Evolutionary conservation across 2,797 vertebrate species (phyloP), one percentile per base, ranked within the genome.

Genomic region (Phalloptychus januarius): DNA sequence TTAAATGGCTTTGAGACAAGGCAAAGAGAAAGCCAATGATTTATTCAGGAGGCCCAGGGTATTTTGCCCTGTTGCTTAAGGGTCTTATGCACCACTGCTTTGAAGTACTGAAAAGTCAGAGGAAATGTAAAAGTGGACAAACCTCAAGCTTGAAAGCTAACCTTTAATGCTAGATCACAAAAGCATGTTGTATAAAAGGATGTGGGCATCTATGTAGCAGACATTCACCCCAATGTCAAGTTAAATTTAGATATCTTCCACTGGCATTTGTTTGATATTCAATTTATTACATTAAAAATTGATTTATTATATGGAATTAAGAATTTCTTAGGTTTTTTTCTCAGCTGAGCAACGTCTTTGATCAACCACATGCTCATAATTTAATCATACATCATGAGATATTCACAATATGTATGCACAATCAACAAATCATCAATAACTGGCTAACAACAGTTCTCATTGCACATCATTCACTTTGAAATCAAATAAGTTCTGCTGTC

Each of bases 21-120:
- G 72, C 81, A 87, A 54, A 83, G 79, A 88, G 83, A 89, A 91
- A 91, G 77, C 79, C 74, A 82, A 90, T 94, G 87, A 94, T 93
- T 94, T 94, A 94, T 94, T 95, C 87, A 91, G 86, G 86, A 86
- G 86, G 81, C 92, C 91, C 89, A 79, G 67, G 89, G 91, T 90
- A 90, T 92, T 94, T 90, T 88, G 83, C 81, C 89, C 85, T 89
- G 83, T 91, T 94, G 91, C 93, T 93, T 83, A 85, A 84, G 89
- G 91, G 88, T 84, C 84, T 90, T 83, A 88, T 91, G 91, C 86
- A 89, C 79, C 87, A 84, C 72, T 89, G 87, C 92, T 94, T 93
- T 93, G 89, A 94, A 93, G 87, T 85, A 84, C 83, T 80, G 70
- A 90, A 83, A 50, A 81, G 87, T 87, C 80, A 44, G 83, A 87